Conservation (phyloP, 2,113 vertebrate species). For the Motacilla alba region DNA sequence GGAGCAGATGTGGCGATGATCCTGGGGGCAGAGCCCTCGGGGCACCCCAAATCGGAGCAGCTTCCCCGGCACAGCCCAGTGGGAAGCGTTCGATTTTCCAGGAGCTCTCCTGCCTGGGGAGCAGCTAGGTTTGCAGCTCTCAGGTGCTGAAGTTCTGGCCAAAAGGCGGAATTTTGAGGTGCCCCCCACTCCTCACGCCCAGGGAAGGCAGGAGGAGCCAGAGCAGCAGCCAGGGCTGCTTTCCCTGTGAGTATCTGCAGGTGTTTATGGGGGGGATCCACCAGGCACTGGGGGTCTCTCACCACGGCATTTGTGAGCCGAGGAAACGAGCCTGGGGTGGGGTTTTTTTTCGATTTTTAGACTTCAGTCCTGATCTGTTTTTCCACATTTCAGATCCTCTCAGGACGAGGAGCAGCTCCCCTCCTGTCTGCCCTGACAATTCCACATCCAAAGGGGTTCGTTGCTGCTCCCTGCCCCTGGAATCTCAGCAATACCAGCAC, state of each 20-base stretch:
- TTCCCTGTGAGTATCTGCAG: accelerated
- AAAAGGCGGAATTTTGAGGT: neutral
- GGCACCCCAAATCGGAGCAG: neutral
- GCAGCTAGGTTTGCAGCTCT: neutral
- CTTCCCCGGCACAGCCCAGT: neutral
- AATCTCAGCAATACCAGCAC: neutral
- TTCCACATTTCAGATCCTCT: neutral
- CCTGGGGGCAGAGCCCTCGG: accelerated
- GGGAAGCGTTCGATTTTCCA: neutral
- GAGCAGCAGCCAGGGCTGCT: neutral
- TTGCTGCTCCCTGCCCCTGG: neutral
- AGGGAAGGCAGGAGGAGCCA: neutral
- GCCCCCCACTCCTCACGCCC: accelerated
- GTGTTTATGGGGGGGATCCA: neutral
- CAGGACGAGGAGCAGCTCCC: neutral
- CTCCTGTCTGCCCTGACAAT: neutral
- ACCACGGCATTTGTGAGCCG: neutral
- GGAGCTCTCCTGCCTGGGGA: neutral
- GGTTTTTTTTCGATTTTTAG: accelerated
- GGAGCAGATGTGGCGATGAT: neutral
- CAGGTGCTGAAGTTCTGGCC: accelerated
- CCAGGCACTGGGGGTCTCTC: neutral
- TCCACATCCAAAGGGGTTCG: neutral
- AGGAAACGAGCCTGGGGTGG: neutral
- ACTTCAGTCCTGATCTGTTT: neutral